Percentiles rank a stretch among this genome's conserved stretches.
Conservation (phyloP, 2,113 vertebrate genomes). For the Macroglossus sobrinus region DNA sequence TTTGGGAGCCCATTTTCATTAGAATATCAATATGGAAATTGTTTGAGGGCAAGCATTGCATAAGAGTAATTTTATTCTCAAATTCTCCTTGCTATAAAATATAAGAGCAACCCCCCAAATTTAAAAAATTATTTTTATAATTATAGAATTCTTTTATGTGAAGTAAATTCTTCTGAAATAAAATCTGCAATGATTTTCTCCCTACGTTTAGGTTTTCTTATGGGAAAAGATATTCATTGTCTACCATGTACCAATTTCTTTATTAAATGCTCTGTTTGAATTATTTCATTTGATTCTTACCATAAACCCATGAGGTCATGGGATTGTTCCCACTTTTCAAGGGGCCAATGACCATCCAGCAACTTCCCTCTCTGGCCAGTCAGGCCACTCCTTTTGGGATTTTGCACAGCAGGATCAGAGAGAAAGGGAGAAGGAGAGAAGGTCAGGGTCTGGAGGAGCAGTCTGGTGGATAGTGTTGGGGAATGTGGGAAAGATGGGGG, state of each 20-base stretch:
- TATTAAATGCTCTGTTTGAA: not conserved
- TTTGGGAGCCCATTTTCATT: constrained; percentile 58
- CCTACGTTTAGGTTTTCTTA: not conserved
- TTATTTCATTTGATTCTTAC: not conserved
- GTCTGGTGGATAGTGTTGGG: not conserved
- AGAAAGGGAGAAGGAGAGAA: not conserved
- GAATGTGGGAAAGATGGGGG: not conserved
- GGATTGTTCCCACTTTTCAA: not conserved
- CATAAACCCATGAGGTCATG: not conserved
- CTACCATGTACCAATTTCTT: not conserved
- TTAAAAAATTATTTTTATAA: not conserved
- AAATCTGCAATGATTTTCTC: not conserved
- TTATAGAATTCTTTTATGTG: not conserved
- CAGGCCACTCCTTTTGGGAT: not conserved
- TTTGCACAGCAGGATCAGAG: not conserved
- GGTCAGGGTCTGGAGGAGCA: not conserved
- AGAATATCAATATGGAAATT: constrained; percentile 49
- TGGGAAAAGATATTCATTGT: not conserved
- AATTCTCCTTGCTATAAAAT: constrained; percentile 39
- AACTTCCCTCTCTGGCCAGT: not conserved
- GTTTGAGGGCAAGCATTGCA: not conserved
- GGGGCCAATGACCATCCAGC: not conserved
- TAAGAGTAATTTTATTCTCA: not conserved
- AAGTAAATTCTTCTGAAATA: constrained; percentile 32
- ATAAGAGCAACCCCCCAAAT: not conserved